phyloP scores from a whole-genome alignment of 37 sponge, comb jelly and placozoan genomes.

The Theonella swinhoei region DNA sequence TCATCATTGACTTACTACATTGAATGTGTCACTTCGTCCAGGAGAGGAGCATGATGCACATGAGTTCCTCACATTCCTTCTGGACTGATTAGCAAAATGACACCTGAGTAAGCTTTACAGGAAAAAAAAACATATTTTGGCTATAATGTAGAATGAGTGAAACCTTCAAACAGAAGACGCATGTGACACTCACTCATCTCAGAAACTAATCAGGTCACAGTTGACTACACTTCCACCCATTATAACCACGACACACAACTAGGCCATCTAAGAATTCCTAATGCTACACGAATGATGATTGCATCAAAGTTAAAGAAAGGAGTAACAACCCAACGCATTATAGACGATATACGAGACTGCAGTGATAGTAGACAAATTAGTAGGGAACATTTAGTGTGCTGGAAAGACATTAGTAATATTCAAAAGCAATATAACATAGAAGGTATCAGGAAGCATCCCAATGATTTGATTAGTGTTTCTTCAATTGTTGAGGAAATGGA shows the following conservation, averaged over 20 bases:
- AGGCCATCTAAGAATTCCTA: neutral
- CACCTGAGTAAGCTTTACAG: no score
- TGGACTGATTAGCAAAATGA: no score
- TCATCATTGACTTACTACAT: no score
- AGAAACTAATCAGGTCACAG: neutral
- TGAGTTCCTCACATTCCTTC: no score
- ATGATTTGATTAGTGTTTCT: constrained; percentile 3
- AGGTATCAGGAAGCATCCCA: constrained; percentile 2
- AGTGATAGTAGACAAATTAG: no score
- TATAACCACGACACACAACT: neutral
- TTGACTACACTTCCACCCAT: neutral
- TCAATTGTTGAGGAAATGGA: constrained; percentile 6
- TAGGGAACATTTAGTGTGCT: neutral
- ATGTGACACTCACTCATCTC: no score
- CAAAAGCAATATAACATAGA: constrained; percentile 11
- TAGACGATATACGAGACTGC: neutral
- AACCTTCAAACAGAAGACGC: no score
- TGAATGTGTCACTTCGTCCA: no score
- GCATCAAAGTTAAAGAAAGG: neutral
- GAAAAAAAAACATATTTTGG: no score
- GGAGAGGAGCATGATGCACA: no score
- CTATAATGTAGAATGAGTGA: no score
- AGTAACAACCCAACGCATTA: neutral
- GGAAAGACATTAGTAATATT: neutral
- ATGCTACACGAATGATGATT: neutral